Conservation (phyloP, 2,797 vertebrate genomes). For the Rhodeus uyekii region DNA sequence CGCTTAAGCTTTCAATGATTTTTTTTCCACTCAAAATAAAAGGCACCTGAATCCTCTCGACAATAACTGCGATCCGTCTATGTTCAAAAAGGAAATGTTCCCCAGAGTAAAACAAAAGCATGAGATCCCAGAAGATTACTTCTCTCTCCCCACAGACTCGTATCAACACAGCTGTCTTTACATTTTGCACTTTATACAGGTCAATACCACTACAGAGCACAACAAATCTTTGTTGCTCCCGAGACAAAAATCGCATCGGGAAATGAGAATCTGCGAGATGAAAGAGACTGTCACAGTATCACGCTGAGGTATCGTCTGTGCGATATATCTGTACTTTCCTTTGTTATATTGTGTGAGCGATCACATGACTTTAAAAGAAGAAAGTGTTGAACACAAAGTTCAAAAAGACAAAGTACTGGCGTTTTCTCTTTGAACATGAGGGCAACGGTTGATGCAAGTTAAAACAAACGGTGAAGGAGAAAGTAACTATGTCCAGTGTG, state of each 20-base stretch:
- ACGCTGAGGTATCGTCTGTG: background rate
- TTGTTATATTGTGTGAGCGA: slow-evolving; percentile 23
- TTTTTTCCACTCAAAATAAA: slow-evolving; percentile 21
- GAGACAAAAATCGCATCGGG: slow-evolving; percentile 2
- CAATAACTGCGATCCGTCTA: slow-evolving; percentile 19
- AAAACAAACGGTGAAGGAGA: slow-evolving; percentile 22
- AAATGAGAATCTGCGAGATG: slow-evolving; percentile 26
- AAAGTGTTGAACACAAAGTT: slow-evolving; percentile 21
- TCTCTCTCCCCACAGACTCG: slow-evolving; percentile 10
- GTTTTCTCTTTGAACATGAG: background rate
- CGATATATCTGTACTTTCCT: slow-evolving; percentile 14
- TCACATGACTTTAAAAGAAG: slow-evolving; percentile 23
- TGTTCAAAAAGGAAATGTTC: slow-evolving; percentile 41
- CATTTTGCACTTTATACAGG: slow-evolving; percentile 32
- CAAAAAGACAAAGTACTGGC: slow-evolving; percentile 18
- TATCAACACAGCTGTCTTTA: slow-evolving; percentile 40
- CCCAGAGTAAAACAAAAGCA: slow-evolving; percentile 32
- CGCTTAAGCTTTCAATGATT: slow-evolving; percentile 18
- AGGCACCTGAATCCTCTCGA: slow-evolving; percentile 32
- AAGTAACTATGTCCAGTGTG: slow-evolving; percentile 11
- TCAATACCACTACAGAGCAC: slow-evolving; percentile 37
- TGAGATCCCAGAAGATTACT: slow-evolving; percentile 37
- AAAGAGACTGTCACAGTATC: slow-evolving; percentile 24
- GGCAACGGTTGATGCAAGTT: background rate
- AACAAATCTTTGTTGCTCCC: slow-evolving; percentile 23